Conservation (phyloP, 2,113 vertebrate species). For the Vulpes vulpes region DNA sequence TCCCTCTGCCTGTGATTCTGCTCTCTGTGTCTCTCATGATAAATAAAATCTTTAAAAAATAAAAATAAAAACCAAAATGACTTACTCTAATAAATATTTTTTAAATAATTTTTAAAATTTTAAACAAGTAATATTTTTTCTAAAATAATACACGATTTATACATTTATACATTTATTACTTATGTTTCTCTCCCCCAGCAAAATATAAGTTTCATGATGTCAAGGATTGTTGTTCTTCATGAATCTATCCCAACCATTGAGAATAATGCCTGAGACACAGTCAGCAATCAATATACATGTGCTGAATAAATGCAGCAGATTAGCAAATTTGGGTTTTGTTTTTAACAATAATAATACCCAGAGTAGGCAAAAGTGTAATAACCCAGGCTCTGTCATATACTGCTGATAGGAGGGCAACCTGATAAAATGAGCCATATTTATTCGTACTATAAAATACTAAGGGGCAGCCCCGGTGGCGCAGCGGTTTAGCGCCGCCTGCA, state of each 20-base stretch:
- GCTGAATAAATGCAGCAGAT: not conserved
- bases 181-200: not conserved
- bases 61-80: not conserved
- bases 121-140: not conserved
- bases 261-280: not conserved
- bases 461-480: too few species aligned
- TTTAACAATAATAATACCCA: not conserved
- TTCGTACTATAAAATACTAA: conserved; percentile 3
- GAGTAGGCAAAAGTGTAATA: not conserved
- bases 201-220: not conserved
- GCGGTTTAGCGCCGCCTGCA: too few species aligned
- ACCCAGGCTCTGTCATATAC: not conserved
- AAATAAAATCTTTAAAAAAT: not conserved
- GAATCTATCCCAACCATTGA: not conserved
- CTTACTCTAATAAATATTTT: too few species aligned
- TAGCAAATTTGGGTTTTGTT: not conserved
- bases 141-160: not conserved
- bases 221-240: not conserved
- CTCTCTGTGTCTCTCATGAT: not conserved
- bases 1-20: not conserved
- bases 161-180: not conserved
- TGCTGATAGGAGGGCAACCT: not conserved
- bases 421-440: not conserved
- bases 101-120: too few species aligned
- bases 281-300: not conserved